Percentiles rank a stretch among this genome's conserved stretches.
Evolutionary conservation across 2,888 invertebrate genomes (phyloP).

Genomic region (Drosophila monieri): DNA sequence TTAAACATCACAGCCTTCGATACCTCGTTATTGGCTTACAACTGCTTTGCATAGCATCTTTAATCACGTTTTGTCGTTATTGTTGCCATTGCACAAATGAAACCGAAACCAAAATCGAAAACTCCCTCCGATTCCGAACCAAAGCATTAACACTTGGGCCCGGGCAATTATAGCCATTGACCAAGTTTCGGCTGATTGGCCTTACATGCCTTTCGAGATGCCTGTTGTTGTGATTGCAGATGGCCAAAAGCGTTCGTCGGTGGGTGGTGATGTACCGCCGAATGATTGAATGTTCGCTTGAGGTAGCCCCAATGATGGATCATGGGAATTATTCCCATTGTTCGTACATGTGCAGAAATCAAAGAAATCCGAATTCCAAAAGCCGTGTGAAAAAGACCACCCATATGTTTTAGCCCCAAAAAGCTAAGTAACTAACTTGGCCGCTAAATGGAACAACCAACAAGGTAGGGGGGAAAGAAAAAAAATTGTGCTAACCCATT

Average conservation of each 20-base stretch:
- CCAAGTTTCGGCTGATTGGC: conserved; percentile 75
- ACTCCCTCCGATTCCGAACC: conserved; percentile 31
- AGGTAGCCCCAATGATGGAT: conserved; percentile 73
- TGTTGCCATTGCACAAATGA: conserved; percentile 61
- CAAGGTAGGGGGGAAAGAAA: conserved; percentile 22
- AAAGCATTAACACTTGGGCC: conserved; percentile 49
- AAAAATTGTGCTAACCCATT: conserved; percentile 35
- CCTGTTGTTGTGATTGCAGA: conserved; percentile 57
- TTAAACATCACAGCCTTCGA: conserved; percentile 18
- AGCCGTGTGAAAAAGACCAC: conserved; percentile 55
- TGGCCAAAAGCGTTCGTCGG: conserved; percentile 50
- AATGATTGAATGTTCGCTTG: conserved; percentile 67
- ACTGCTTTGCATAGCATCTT: conserved; percentile 72
- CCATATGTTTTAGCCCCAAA: conserved; percentile 18
- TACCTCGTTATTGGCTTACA: conserved; percentile 15
- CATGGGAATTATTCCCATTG: conserved; percentile 61
- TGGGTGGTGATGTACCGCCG: conserved; percentile 58
- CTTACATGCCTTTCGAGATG: conserved; percentile 59
- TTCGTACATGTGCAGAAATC: conserved; percentile 48
- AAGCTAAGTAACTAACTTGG: conserved; percentile 48
- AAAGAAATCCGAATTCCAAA: conserved; percentile 10
- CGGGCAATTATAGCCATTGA: conserved; percentile 72
- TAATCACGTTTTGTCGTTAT: conserved; percentile 77
- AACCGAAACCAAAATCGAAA: conserved; percentile 47
- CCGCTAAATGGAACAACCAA: conserved; percentile 58